Percentiles rank a stretch among this genome's conserved stretches.
phyloP scores from a whole-genome alignment of 2,113 vertebrate species.

The Diglossa brunneiventris region DNA sequence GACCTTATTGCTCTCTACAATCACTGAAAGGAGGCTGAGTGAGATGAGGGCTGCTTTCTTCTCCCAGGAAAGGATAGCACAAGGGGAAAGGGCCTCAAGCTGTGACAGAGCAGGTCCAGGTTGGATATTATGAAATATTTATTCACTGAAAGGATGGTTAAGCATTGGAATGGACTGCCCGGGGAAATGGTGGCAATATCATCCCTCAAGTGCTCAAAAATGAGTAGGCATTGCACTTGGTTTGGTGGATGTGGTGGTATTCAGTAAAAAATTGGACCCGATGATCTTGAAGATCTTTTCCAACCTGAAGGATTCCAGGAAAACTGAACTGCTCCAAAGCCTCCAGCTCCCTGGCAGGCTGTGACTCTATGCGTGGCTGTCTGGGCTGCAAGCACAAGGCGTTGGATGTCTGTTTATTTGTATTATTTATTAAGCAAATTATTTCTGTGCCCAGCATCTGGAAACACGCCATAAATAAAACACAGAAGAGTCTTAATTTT shows the following conservation, averaged over 20 bases:
- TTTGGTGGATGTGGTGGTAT: not conserved
- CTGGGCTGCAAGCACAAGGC: not conserved
- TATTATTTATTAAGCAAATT: constrained; percentile 57
- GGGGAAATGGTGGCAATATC: not conserved
- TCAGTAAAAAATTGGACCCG: not conserved
- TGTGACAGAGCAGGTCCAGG: not conserved
- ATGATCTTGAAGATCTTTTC: not conserved
- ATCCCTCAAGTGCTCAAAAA: not conserved
- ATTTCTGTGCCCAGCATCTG: constrained; percentile 34
- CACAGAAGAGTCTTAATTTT: not conserved
- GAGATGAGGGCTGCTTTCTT: not conserved
- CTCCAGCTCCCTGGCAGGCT: not conserved
- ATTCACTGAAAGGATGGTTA: no score
- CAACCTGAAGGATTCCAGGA: not conserved
- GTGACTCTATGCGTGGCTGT: not conserved
- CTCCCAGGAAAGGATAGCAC: not conserved
- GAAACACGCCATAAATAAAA: constrained; percentile 24
- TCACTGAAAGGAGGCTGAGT: not conserved
- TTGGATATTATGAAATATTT: not conserved
- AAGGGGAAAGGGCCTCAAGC: not conserved
- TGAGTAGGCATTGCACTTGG: no score
- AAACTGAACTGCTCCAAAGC: not conserved
- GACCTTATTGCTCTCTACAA: not conserved
- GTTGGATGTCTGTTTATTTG: not conserved
- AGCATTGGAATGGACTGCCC: not conserved